Base-by-base conservation (phyloP, 2,888 invertebrate genomes). In the Gastrophysa polygoni region DNA sequence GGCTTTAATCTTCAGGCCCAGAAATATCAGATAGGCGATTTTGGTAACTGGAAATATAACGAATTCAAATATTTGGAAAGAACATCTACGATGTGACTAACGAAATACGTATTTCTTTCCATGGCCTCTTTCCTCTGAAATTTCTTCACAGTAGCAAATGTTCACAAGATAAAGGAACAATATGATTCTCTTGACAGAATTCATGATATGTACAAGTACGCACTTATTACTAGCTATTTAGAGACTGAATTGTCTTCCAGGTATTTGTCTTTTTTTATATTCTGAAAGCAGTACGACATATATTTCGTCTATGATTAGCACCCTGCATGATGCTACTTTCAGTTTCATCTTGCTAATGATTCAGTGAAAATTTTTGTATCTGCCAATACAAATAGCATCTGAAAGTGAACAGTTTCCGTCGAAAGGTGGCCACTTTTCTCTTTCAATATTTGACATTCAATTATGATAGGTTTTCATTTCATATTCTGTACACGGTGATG, bases 1-100 rank as follows among this genome's bases (percentile, higher is more conserved):
- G 24, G 77, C 67, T 72, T 80, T 80, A 8, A 77, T 67, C 71
- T 80, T 80, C 10, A 80, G 67, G 0, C 74, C 77, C 28, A 80
- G 64, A 64, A 80, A 80, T 11, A 74, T 71, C 57, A 79, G 68
- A 59, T 78, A 79, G 32, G 72, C 70, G 11, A 77, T 59, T 14
- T 71, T 72, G 28, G 75, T 72, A 70, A 73, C 78, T 78, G 52
- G 50, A 74, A 76, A 47, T 20, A 38, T 14, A 38, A 38, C n/a
- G 1, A 14, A 2, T 14, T 14, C 10, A 38, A 10, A 2, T n/a
- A 38, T 38, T 38, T 38, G 4, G 38, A 4, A 38, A 38, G 11
- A 14, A 14, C 3, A 38, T 2, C 14, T 2, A 38, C n/a, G 1
- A 14, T 38, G 14, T 14, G 14, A 38, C 38, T 38, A 38, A 38